These are phyloP conservation scores for Dendrolimus kikuchii DNA, from an alignment of 1,140 invertebrate species.

Conservation along the genomic window DNA sequence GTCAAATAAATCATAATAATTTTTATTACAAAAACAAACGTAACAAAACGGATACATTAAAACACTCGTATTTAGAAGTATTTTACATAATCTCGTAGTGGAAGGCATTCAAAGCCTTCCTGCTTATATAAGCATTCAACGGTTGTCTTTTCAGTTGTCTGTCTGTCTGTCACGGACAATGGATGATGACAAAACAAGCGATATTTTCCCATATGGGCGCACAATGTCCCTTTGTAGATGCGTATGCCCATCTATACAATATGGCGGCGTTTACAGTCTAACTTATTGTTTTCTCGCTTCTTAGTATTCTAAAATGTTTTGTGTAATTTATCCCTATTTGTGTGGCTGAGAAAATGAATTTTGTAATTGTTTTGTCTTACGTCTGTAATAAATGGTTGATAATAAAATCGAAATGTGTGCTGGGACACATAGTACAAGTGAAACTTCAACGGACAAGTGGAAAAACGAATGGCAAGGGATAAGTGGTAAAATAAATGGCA, in stretches of 20 bases:
- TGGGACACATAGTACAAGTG: too few relatives aligned
- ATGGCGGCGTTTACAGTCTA: slow-evolving; percentile 29
- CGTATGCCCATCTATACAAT: slow-evolving; percentile 30
- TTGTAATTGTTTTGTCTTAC: neutral
- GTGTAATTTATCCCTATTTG: slow-evolving; percentile 3
- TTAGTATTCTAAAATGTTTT: slow-evolving; percentile 28
- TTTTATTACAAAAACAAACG: neutral
- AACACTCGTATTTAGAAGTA: slow-evolving; percentile 20
- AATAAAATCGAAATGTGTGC: too few relatives aligned
- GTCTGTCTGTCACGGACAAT: slow-evolving; percentile 62
- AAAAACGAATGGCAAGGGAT: too few relatives aligned
- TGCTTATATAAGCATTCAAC: slow-evolving; percentile 57
- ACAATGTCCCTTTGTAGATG: slow-evolving; percentile 50
- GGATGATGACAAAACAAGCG: slow-evolving; percentile 56
- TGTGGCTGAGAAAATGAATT: neutral
- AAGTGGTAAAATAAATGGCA: too few relatives aligned
- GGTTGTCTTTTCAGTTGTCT: slow-evolving; percentile 65
- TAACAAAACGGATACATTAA: slow-evolving; percentile 15
- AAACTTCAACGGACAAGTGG: too few relatives aligned
- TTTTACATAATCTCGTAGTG: slow-evolving; percentile 45
- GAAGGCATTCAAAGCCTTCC: slow-evolving; percentile 36
- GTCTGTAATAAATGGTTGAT: too few relatives aligned
- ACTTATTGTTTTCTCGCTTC: slow-evolving; percentile 37
- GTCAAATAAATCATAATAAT: too few relatives aligned
- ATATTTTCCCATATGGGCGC: slow-evolving; percentile 67